phyloP scores from a whole-genome alignment of 2,888 invertebrate genomes.

The Erebia aethiops region DNA sequence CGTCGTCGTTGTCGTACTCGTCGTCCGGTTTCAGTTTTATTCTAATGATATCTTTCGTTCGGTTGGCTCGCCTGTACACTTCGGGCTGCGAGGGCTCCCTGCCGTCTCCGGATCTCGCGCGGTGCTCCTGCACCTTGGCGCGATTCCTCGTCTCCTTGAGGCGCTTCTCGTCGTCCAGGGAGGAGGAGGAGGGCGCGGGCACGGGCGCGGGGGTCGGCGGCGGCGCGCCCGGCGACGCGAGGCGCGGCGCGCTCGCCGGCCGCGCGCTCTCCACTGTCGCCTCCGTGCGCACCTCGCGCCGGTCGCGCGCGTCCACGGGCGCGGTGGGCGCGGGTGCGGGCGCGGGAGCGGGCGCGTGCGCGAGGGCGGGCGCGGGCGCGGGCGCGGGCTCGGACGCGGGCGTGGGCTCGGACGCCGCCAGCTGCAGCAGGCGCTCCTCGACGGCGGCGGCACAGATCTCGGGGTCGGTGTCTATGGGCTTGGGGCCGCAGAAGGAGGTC shows the following conservation, averaged over 20 bases:
- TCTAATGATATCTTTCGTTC: constrained; percentile 76
- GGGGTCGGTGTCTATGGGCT: constrained; percentile 84
- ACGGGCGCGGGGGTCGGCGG: constrained; percentile 30
- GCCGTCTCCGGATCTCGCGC: constrained; percentile 61
- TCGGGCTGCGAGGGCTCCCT: constrained; percentile 59
- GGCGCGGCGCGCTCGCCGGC: constrained; percentile 41
- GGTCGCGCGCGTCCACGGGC: constrained; percentile 59
- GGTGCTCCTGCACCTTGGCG: constrained; percentile 60
- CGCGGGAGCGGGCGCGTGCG: constrained; percentile 70
- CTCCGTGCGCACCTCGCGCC: constrained; percentile 67
- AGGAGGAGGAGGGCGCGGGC: constrained; percentile 38
- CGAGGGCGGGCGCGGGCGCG: constrained; percentile 68
- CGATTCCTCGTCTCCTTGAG: constrained; percentile 62
- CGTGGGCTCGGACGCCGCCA: constrained; percentile 33
- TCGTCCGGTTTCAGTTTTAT: constrained; percentile 90
- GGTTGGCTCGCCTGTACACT: constrained; percentile 60
- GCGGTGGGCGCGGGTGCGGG: background rate
- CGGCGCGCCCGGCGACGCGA: constrained; percentile 42
- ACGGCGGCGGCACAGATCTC: constrained; percentile 76
- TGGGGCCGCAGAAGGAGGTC: constrained; percentile 95
- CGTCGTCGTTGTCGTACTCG: constrained; percentile 84
- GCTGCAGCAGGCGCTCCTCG: constrained; percentile 67
- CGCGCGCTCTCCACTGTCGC: constrained; percentile 60
- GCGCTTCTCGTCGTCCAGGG: constrained; percentile 56
- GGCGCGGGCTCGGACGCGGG: background rate